Base-by-base conservation (phyloP, 2,113 vertebrate species). In the Okapia johnstoni region DNA sequence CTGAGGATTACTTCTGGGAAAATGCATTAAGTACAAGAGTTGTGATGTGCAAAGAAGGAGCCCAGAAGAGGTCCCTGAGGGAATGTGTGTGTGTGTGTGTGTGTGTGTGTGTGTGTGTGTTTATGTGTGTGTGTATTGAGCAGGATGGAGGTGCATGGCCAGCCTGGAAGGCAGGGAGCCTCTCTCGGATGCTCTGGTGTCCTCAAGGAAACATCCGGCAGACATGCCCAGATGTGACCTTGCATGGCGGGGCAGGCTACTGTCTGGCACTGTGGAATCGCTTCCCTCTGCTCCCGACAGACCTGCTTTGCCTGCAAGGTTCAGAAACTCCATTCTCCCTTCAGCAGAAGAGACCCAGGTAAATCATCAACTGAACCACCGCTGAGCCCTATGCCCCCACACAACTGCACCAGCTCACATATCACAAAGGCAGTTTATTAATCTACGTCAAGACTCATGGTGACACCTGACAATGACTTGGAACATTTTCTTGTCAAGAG, bases 301-400 rank as follows among this genome's bases (percentile, higher is more conserved):
- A 40, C 16, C 80, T 58, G 70, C 40, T 94, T 6, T 36, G 19
- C 40, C 58, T 19, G 3, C 5, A 40, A 21, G 7, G 7, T 26
- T 54, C 43, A 12, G 16, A 58, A 54, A 63, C 43, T 89, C 70
- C 0, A 5, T 23, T 36, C 48, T 84, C n/a, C 54, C 21, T 28
- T 88, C 57, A 43, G 50, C 40, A 66, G 66, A 89, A 40, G 58
- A 79, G 7, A 85, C 63, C 14, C 23, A 5, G 63, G 28, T 16
- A 50, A 30, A 70, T 7, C 4, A 79, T 26, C 43, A 48, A 0
- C 9, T 36, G 26, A 46, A 15, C 30, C 12, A 55, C 30, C 11
- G 1, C 6, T 13, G 28, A 70, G 13, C 48, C 28, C 9, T 5
- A 1, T 2, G 16, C n/a, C 15, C 43, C 8, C 1, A 84, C 11